A percentile compares a stretch with the other conserved stretches of the same genome.
Conservation (phyloP, 2,797 vertebrate species). For the Hippocampus kuda region DNA sequence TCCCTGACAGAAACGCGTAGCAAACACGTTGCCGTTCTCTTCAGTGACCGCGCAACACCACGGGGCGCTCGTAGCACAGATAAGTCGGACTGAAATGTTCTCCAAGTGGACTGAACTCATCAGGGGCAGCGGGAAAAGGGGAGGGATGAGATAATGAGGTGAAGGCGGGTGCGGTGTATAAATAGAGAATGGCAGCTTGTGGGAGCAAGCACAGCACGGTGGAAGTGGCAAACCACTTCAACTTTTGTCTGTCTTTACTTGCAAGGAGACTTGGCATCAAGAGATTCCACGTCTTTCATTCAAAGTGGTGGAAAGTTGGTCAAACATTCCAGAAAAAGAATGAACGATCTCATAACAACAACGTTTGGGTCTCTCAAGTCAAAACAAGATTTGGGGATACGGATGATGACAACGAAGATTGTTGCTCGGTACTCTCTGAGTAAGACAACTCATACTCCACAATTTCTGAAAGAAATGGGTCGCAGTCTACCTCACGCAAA, state of each 20-base stretch:
- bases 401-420: too few species aligned
- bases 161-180: slow-evolving; percentile 47
- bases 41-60: not conserved
- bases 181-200: slow-evolving; percentile 41
- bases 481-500: not conserved
- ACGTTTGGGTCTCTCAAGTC: not conserved
- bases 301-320: not conserved
- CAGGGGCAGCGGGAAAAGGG: slow-evolving; percentile 20
- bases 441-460: not conserved
- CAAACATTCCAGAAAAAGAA: not conserved
- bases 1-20: not conserved
- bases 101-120: slow-evolving; percentile 7
- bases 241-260: slow-evolving; percentile 39
- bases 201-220: slow-evolving; percentile 41
- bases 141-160: slow-evolving; percentile 35
- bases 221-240: slow-evolving; percentile 37
- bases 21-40: not conserved
- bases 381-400: too few species aligned
- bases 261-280: not conserved
- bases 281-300: not conserved
- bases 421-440: too few species aligned
- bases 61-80: too few species aligned
- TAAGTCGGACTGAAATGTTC: slow-evolving; percentile 11
- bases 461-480: not conserved
- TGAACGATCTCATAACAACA: not conserved